Percentiles rank a stretch among this genome's conserved stretches.
Conservation (phyloP, 2,888 invertebrate species). For the Volucella bombylans region DNA sequence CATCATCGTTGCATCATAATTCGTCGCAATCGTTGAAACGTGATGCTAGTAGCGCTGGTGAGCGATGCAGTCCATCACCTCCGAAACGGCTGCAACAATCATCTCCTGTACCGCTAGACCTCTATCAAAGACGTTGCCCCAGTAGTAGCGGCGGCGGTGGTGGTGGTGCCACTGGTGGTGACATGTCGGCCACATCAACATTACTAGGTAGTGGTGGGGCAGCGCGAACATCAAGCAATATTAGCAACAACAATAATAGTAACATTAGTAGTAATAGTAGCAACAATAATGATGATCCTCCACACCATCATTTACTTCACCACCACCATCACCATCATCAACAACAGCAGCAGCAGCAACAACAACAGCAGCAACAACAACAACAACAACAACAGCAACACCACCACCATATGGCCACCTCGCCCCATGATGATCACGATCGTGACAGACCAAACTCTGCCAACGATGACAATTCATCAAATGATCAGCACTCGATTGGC, state of each 20-base stretch:
- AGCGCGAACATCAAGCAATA: slow-evolving; percentile 73
- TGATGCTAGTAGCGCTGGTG: slow-evolving; percentile 77
- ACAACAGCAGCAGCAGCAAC: slow-evolving; percentile 59
- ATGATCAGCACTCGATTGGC: slow-evolving; percentile 84
- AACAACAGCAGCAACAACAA: slow-evolving; percentile 72
- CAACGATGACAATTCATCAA: slow-evolving; percentile 85
- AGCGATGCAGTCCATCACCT: slow-evolving; percentile 81
- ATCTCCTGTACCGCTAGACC: slow-evolving; percentile 81
- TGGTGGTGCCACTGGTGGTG: slow-evolving; percentile 63
- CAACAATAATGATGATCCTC: slow-evolving; percentile 73
- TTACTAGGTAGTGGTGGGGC: slow-evolving; percentile 59
- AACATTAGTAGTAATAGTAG: slow-evolving; percentile 70
- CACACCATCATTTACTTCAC: slow-evolving; percentile 75
- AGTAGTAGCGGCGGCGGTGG: slow-evolving; percentile 78
- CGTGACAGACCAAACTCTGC: slow-evolving; percentile 79
- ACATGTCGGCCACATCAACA: slow-evolving; percentile 64
- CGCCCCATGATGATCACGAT: slow-evolving; percentile 77
- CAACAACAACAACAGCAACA: slow-evolving; percentile 73
- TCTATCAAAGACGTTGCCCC: slow-evolving; percentile 81
- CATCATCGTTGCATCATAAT: slow-evolving; percentile 69
- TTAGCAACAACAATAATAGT: slow-evolving; percentile 71
- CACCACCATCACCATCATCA: slow-evolving; percentile 71
- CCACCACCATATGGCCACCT: slow-evolving; percentile 75
- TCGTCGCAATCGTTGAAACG: slow-evolving; percentile 77
- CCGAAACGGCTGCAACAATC: slow-evolving; percentile 72